Conservation (phyloP, 2,797 vertebrate species). For the Pempheris klunzingeri region DNA sequence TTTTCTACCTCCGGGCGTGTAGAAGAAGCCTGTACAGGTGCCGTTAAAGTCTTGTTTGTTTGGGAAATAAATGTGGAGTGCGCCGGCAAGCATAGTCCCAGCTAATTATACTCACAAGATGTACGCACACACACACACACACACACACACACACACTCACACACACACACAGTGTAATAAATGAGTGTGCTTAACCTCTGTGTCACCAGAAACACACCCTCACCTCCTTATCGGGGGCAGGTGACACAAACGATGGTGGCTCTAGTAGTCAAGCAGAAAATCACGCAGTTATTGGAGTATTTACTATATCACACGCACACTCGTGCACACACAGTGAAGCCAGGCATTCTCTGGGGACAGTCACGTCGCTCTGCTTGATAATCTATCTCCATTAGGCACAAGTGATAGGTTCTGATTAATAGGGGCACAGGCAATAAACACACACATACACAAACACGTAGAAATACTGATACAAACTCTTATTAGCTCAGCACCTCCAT, state of each 20-base stretch:
- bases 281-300: slow-evolving; percentile 62
- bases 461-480: slow-evolving; percentile 59
- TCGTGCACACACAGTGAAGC: slow-evolving; percentile 27
- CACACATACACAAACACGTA: slow-evolving; percentile 60
- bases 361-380: slow-evolving; percentile 76
- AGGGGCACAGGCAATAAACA: slow-evolving; percentile 62
- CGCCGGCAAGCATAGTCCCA: slow-evolving; percentile 41
- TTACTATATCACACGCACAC: slow-evolving; percentile 44
- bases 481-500: slow-evolving; percentile 54
- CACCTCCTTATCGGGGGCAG: slow-evolving; percentile 53
- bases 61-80: slow-evolving; percentile 52
- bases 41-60: slow-evolving; percentile 58
- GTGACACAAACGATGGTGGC: slow-evolving; percentile 57
- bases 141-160: slow-evolving; percentile 15
- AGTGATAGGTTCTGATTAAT: slow-evolving; percentile 83
- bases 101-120: slow-evolving; percentile 57
- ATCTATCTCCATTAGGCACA: slow-evolving; percentile 83
- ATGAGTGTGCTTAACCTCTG: slow-evolving; percentile 73
- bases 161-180: slow-evolving; percentile 55
- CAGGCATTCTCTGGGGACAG: slow-evolving; percentile 66
- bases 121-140: slow-evolving; percentile 18
- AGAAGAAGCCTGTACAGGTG: slow-evolving; percentile 53
- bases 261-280: slow-evolving; percentile 74
- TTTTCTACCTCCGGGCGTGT: slow-evolving; percentile 45
- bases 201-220: slow-evolving; percentile 59